These are phyloP conservation scores for Enteromius unitaeniatus DNA, from an alignment of 2,797 vertebrate species.

Conservation along the genomic window DNA sequence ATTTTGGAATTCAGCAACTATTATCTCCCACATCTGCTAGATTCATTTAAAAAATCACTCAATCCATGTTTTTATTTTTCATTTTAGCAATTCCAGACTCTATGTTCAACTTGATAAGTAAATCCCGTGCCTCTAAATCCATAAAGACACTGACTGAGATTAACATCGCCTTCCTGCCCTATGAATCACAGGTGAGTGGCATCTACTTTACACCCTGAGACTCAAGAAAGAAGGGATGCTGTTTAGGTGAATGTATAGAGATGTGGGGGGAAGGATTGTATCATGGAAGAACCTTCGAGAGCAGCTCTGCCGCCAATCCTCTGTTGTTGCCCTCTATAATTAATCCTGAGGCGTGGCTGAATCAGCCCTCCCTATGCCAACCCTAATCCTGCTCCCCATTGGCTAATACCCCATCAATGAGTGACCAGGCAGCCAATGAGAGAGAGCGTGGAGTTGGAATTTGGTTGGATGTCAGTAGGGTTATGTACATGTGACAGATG, in stretches of 20 bases:
- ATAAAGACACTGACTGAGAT: slow-evolving; percentile 98
- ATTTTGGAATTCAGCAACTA: background rate
- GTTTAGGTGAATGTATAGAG: slow-evolving; percentile 1
- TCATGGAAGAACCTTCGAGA: slow-evolving; percentile 63
- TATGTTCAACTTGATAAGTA: slow-evolving; percentile 94
- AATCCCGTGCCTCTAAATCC: slow-evolving; percentile 93
- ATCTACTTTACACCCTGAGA: background rate
- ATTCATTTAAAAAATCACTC: background rate
- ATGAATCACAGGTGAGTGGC: slow-evolving; percentile 92
- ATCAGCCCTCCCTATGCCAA: slow-evolving; percentile 20
- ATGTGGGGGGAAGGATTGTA: slow-evolving; percentile 39
- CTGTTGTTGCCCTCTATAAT: slow-evolving; percentile 64
- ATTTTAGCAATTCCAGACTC: slow-evolving; percentile 89
- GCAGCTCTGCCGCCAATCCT: slow-evolving; percentile 70
- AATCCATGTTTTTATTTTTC: background rate
- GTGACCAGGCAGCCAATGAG: slow-evolving; percentile 59
- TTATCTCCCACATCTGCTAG: background rate
- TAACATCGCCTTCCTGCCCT: slow-evolving; percentile 96
- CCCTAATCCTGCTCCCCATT: slow-evolving; percentile 64
- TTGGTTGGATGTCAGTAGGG: slow-evolving; percentile 48
- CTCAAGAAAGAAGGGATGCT: background rate
- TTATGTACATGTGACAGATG: slow-evolving; percentile 71
- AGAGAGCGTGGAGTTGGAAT: slow-evolving; percentile 50
- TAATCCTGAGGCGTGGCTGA: slow-evolving; percentile 66
- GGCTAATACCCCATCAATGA: slow-evolving; percentile 49